Evolutionary conservation across 2,888 invertebrate species (phyloP), one percentile per base, ranked within the genome.

Genomic region (Xanthorhoe designata): DNA sequence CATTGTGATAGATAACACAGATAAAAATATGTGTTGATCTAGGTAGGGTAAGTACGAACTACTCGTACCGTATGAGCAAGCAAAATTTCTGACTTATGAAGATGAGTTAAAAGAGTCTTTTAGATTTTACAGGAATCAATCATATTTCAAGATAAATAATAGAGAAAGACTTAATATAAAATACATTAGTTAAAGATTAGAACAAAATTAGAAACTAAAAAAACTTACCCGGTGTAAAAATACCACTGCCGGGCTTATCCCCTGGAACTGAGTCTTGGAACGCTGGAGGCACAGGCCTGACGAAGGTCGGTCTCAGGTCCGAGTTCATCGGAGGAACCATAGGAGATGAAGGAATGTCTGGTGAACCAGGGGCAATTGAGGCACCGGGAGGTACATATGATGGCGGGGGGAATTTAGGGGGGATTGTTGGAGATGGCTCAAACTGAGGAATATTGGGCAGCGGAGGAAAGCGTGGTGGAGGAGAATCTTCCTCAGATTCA

Each of bases 261-360:
- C 69, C 59, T 17, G 54, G 51, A 15, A 54, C 10, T 1, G 53
- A 56, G 18, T 61, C 68, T 19, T 62, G 62, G 13, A 60, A 67
- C 13, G 57, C 65, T 6, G 71, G 68, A n/a, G 75, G 72, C 7
- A 68, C 3, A 64, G 75, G 67, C 63, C 70, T 65, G 68, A 68
- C 38, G 50, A 69, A 65, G 1, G 67, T 60, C 18, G 68, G 67
- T 32, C 63, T 52, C 10, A 61, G 54, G 32, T 69, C 50, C 7
- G 64, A 61, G 5, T 68, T 47, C 24, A 47, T 7, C 17, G 72
- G 58, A 9, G 72, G 69, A 51, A 72, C 66, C 55, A 58, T 51
- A 50, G 70, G 68, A 35, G 70, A 58, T 13, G 52, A 38, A 4
- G 61, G 56, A 10, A 61, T 66, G 24, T 56, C 58, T 32, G 68